Conservation (phyloP, 53 echinoderm and acorn worm genomes). For the Zoroaster sp. region DNA sequence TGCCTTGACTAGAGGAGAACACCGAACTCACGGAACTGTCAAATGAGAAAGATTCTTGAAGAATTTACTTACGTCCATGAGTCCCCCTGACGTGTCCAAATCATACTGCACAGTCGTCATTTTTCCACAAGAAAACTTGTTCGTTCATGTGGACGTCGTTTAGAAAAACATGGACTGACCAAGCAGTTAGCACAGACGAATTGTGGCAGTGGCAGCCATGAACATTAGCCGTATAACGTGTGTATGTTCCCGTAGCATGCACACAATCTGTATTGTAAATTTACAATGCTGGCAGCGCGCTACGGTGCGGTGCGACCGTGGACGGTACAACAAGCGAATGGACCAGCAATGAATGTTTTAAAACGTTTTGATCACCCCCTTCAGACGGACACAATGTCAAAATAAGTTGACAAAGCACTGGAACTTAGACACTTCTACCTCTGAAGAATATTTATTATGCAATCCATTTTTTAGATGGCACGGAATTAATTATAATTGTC, state of each 20-base stretch:
- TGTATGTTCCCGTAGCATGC: no score
- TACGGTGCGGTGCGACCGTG: not conserved
- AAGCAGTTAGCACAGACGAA: not conserved
- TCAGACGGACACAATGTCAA: not conserved
- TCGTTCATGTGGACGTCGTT: not conserved
- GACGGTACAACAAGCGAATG: not conserved
- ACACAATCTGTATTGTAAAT: no score
- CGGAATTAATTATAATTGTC: not conserved
- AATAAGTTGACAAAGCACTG: not conserved
- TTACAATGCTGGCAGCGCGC: no score
- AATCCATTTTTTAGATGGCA: not conserved
- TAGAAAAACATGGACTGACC: not conserved
- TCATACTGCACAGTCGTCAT: slow-evolving; percentile 95
- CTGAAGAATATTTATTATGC: not conserved
- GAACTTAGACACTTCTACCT: slow-evolving; percentile 7
- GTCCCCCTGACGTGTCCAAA: slow-evolving; percentile 96
- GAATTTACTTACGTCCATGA: slow-evolving; percentile 87
- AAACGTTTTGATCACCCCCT: not conserved
- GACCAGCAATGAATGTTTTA: not conserved
- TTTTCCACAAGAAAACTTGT: not conserved
- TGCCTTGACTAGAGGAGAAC: not conserved
- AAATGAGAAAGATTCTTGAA: not conserved
- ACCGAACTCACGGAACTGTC: not conserved
- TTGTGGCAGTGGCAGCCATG: not conserved
- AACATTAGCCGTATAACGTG: not conserved